Evolutionary conservation across 2,113 vertebrate genomes (phyloP).

Genomic region (Coracopsis vasa): DNA sequence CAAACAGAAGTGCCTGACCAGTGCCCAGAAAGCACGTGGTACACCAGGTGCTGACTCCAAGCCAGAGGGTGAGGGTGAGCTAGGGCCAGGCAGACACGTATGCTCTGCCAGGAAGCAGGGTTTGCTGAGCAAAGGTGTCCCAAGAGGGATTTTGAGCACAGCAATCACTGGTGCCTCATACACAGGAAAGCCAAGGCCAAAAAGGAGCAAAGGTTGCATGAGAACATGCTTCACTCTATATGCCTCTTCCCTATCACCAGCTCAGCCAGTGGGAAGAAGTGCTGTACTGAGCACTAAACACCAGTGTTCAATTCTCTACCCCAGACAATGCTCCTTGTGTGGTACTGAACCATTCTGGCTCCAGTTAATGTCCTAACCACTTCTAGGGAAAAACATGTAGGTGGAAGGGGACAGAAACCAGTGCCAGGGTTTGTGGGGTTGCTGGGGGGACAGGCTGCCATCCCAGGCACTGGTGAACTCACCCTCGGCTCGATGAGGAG

Average conservation of each 20-base stretch:
- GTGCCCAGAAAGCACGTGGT: background rate
- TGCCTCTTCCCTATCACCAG: background rate
- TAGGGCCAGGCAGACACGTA: background rate
- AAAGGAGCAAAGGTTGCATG: background rate
- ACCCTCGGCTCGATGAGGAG: background rate
- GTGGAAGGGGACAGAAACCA: background rate
- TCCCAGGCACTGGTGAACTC: background rate
- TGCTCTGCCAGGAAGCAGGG: background rate
- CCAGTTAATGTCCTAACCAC: background rate
- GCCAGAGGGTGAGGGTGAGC: background rate
- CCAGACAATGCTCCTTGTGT: background rate
- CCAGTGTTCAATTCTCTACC: background rate
- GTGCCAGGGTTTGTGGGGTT: background rate
- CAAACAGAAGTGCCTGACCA: background rate
- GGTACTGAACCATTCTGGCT: background rate
- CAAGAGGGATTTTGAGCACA: background rate
- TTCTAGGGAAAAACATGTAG: rapidly evolving
- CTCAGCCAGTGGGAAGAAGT: background rate
- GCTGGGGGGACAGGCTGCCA: background rate
- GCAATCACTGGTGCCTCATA: background rate
- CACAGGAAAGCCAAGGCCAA: background rate
- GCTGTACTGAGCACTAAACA: background rate
- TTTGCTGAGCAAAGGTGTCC: background rate
- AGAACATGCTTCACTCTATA: rapidly evolving
- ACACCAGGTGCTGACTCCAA: background rate